Percentiles rank a stretch among this genome's conserved stretches.
phyloP scores from a whole-genome alignment of 2,113 vertebrate genomes.

The Clinocottus analis region DNA sequence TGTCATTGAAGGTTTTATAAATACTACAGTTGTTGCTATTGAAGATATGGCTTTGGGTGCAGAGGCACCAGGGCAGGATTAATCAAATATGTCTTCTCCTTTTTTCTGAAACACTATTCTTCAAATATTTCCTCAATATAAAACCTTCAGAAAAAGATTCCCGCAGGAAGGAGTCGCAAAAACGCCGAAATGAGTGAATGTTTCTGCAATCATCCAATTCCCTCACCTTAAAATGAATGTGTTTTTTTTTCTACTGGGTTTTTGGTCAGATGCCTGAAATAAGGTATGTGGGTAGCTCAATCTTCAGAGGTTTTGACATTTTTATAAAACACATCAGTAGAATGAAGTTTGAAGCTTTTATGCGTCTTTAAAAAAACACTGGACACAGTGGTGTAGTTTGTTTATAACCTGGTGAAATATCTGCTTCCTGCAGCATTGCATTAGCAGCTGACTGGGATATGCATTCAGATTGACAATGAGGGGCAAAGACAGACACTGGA shows the following conservation, averaged over 20 bases:
- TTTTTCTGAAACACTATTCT: constrained; percentile 1
- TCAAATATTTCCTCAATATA: neutral
- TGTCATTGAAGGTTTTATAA: constrained; percentile 8
- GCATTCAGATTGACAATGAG: neutral
- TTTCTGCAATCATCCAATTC: neutral
- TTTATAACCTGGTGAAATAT: too few species aligned
- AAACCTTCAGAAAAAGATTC: neutral
- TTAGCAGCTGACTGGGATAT: neutral
- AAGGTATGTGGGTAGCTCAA: neutral
- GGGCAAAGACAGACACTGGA: constrained; percentile 14
- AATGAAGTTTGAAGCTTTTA: neutral
- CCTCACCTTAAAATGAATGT: neutral
- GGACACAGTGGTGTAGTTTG: neutral
- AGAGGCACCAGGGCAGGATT: neutral
- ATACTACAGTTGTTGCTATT: neutral
- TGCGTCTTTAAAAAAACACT: neutral
- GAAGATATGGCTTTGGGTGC: neutral
- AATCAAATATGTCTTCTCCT: constrained; percentile 3
- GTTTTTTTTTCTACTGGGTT: neutral
- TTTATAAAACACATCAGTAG: neutral
- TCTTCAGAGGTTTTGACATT: neutral
- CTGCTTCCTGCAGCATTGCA: neutral
- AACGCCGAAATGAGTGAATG: neutral
- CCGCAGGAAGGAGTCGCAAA: neutral
- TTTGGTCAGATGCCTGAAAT: neutral